Base-by-base conservation (phyloP, 2,888 invertebrate genomes). In the Phyllotreta cruciferae region DNA sequence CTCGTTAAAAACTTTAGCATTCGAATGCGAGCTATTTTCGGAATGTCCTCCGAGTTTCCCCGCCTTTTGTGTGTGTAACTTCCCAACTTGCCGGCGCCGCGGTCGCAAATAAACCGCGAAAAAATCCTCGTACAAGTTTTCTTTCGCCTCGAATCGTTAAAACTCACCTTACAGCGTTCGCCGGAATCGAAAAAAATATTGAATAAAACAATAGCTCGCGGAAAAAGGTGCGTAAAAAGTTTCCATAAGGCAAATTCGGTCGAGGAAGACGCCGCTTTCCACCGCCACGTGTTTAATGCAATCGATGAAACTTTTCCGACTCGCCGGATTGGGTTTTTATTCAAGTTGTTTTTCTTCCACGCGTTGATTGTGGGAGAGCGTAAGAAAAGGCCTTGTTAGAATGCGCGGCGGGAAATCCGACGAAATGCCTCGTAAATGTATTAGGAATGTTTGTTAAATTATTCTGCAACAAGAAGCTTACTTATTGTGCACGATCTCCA, bases 281-380 rank as follows among this genome's bases (percentile, higher is more conserved):
- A 65, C 61, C 58, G 63, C 62, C 65, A 65, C 63, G 69, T 60
- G 62, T 66, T 67, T 67, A 66, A 66, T 66, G 63, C 60, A 69
- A 66, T 65, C 68, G 55, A 66, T 50, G 55, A 62, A 63, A 66
- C 24, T 61, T 66, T 50, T 10, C 35, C 11, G 37, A 36, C n/a
- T 36, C 50, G 6, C 0, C n/a, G 36, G 10, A 50, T 50, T 7
- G 8, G 47, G 47, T 47, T 47, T 47, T 47, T 14, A 14, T 24
- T 24, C 24, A 4, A 24, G 24, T 24, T 24, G 24, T 24, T 24
- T 24, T 24, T 24, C 24, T 24, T 24, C 24, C 2, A 4, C 4
- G 24, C 24, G 24, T 24, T 24, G 24, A 24, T 24, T 24, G 24
- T 4, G 24, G 24, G 24, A 24, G 24, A 24, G 24, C 24, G 4